Percentiles rank a stretch among this genome's conserved stretches.
Conservation (phyloP, 2,888 invertebrate genomes). For the Pyrgus malvae region DNA sequence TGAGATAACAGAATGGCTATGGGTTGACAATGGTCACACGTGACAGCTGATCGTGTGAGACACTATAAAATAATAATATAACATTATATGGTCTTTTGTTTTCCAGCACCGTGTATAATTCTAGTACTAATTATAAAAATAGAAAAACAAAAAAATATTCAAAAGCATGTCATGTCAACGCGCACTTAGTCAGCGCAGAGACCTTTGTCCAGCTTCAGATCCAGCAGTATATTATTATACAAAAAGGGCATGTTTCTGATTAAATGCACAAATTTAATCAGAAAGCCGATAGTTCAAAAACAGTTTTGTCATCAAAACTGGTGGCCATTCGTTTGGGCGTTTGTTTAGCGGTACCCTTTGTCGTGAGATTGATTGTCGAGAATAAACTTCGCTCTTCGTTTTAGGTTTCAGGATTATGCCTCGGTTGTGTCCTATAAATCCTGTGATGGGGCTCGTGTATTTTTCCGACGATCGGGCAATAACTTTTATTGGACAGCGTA, state of each 20-base stretch:
- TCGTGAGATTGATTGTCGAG: conserved; percentile 20
- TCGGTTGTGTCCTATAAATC: conserved; percentile 18
- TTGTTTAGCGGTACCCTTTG: conserved; percentile 20
- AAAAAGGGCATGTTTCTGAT: background rate
- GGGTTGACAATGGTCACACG: too few species aligned
- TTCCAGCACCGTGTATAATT: too few species aligned
- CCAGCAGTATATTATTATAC: too few species aligned
- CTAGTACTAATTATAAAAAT: too few species aligned
- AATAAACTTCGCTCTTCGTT: conserved; percentile 19
- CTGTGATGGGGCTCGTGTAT: background rate
- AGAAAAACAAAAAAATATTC: too few species aligned
- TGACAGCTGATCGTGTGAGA: too few species aligned
- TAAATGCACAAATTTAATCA: background rate
- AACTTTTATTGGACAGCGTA: background rate
- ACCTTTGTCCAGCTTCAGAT: too few species aligned
- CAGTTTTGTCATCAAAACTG: conserved; percentile 21
- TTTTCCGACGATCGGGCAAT: conserved; percentile 6
- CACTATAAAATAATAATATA: too few species aligned
- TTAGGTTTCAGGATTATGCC: conserved; percentile 15
- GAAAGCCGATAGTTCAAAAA: conserved; percentile 10
- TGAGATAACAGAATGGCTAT: too few species aligned
- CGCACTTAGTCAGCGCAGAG: too few species aligned
- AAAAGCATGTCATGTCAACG: too few species aligned
- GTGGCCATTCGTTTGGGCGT: conserved; percentile 14
- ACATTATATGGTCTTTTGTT: too few species aligned